A percentile compares a stretch with the other conserved stretches of the same genome.
Conservation (phyloP, 2,113 vertebrate genomes). For the Hystrix brachyura region DNA sequence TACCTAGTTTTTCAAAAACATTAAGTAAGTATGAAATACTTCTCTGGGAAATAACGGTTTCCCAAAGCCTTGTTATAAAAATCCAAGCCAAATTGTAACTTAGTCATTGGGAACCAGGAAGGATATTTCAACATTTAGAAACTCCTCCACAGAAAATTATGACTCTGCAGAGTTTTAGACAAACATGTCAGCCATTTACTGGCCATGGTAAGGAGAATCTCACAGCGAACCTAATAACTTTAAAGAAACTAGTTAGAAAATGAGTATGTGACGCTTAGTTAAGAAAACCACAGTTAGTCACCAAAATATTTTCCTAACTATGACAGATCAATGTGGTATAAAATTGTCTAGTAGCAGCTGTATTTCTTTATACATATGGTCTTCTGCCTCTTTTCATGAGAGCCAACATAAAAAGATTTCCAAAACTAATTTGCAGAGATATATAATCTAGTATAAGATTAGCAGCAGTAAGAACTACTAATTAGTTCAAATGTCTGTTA, state of each 20-base stretch:
- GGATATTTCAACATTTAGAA: constrained; percentile 81
- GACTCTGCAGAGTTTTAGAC: constrained; percentile 75
- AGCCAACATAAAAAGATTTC: constrained; percentile 46
- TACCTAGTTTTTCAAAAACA: constrained; percentile 30
- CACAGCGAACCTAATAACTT: constrained; percentile 65
- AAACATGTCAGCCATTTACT: constrained; percentile 71
- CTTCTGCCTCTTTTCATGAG: constrained; percentile 68
- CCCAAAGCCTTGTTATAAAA: constrained; percentile 57
- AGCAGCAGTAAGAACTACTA: background rate
- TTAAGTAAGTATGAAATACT: constrained; percentile 38
- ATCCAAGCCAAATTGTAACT: constrained; percentile 59
- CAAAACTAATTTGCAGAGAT: background rate
- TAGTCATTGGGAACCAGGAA: constrained; percentile 71
- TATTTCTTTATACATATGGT: constrained; percentile 57
- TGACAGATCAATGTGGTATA: constrained; percentile 83
- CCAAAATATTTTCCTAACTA: constrained; percentile 84
- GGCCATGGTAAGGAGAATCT: constrained; percentile 54
- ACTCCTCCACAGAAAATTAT: constrained; percentile 77
- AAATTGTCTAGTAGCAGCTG: constrained; percentile 64
- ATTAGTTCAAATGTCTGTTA: background rate
- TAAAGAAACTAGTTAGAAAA: constrained; percentile 75
- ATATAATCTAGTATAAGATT: background rate
- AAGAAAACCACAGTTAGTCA: constrained; percentile 87
- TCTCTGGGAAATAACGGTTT: constrained; percentile 70
- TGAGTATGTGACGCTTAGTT: constrained; percentile 75